phyloP scores from a whole-genome alignment of 2,113 vertebrate species.

The Oreotrochilus melanogaster region DNA sequence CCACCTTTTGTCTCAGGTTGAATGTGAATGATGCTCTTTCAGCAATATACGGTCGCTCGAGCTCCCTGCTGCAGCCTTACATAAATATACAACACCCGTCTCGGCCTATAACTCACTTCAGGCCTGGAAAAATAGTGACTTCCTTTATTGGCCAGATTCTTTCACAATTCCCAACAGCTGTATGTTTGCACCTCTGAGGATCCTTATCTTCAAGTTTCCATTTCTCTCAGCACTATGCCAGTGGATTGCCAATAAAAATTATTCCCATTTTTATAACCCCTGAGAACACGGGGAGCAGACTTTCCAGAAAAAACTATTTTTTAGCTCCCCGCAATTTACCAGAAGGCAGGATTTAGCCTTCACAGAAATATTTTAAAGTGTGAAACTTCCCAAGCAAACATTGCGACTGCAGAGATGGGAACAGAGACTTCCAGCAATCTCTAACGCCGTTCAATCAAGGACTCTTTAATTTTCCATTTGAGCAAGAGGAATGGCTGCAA shows the following conservation, averaged over 20 bases:
- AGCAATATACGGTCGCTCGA: slow-evolving; percentile 95
- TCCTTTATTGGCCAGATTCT: slow-evolving; percentile 98
- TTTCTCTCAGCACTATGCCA: slow-evolving; percentile 86
- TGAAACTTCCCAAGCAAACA: slow-evolving; percentile 61
- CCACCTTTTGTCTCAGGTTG: slow-evolving; percentile 97
- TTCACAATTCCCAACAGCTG: slow-evolving; percentile 89
- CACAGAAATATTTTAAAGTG: slow-evolving; percentile 58
- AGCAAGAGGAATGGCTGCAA: slow-evolving; percentile 42
- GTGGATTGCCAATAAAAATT: slow-evolving; percentile 87
- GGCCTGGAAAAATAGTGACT: slow-evolving; percentile 96
- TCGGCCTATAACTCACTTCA: slow-evolving; percentile 89
- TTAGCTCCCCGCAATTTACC: slow-evolving; percentile 23
- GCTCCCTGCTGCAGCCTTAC: slow-evolving; percentile 92
- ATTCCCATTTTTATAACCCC: slow-evolving; percentile 88
- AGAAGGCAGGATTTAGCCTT: slow-evolving; percentile 66
- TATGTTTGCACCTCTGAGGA: slow-evolving; percentile 86
- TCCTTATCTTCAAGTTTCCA: slow-evolving; percentile 89
- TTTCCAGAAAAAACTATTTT: slow-evolving; percentile 69
- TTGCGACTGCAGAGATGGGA: neutral
- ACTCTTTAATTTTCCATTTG: slow-evolving; percentile 67
- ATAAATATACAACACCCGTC: slow-evolving; percentile 96
- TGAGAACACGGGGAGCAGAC: slow-evolving; percentile 71
- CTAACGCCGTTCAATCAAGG: slow-evolving; percentile 41
- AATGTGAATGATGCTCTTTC: slow-evolving; percentile 97
- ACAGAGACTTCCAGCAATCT: slow-evolving; percentile 42